Evolutionary conservation across 2,797 vertebrate genomes (phyloP), one percentile per base, ranked within the genome.

Genomic region (Lacerta bilineata): DNA sequence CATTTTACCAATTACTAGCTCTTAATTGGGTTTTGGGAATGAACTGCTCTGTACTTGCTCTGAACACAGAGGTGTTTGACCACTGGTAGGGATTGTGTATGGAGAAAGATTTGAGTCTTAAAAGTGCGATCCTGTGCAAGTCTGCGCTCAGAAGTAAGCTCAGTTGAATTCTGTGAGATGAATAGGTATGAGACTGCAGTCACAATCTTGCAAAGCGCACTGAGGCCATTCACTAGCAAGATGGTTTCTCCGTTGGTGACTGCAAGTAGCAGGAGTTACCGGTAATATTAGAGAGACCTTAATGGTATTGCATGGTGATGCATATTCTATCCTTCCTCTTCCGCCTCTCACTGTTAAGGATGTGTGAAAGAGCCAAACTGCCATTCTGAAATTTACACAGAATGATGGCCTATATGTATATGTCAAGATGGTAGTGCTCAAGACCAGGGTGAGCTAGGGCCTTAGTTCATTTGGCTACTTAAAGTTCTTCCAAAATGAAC

Each of bases 401-500:
- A 83, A 1, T 66, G 29, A 3, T 77, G 39, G 9, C 59, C 59
- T 39, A 36, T 8, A 74, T n/a, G 29, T 71, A 71, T 71, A 71
- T 33, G n/a, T 33, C 29, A 80, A 61, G 17, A 59, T 80, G 29
- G 7, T n/a, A 59, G 36, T 8, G 29, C 55, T n/a, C 13, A 55
- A 33, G 17, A 27, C 6, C 11, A 25, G 25, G 11, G 23, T 80
- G 75, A 46, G 4, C 41, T 36, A 36, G 68, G 18, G 29, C 17
- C 36, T 76, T 3, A n/a, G 36, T 41, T 85, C n/a, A n/a, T 33
- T 83, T 83, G 64, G 68, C 61, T n/a, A 77, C 15, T 27, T 83
- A 55, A 10, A 46, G 11, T 80, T 85, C 17, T 74, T 85, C 75
- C 46, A 8, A 80, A 71, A 59, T 87, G 59, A 41, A 84, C n/a